Percentiles rank a stretch among this genome's conserved stretches.
These are phyloP conservation scores for Hestina assimilis DNA, from an alignment of 1,140 invertebrate species.

Conservation along the genomic window DNA sequence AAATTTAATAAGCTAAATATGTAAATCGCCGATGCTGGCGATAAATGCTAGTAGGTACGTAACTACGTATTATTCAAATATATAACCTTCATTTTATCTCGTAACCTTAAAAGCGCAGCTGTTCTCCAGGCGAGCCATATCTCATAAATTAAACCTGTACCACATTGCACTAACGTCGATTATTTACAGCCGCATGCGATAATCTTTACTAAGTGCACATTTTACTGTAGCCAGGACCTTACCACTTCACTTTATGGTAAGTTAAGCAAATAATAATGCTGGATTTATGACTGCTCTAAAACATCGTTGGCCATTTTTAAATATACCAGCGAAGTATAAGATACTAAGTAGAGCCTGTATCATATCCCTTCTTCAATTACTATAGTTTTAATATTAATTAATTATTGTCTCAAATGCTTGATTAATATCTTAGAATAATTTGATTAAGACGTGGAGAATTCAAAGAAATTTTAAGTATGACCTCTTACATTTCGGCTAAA, in stretches of 20 bases:
- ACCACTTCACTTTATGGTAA: conserved; percentile 62
- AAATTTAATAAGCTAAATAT: too few relatives aligned
- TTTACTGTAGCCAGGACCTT: conserved; percentile 41
- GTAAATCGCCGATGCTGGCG: too few relatives aligned
- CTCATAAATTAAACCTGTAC: conserved; percentile 6
- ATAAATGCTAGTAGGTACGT: too few relatives aligned
- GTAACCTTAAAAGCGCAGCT: background rate
- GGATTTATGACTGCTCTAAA: conserved; percentile 50
- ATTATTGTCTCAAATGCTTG: too few relatives aligned
- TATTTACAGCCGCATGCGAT: conserved; percentile 63
- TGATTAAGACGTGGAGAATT: too few relatives aligned
- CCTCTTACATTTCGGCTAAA: too few relatives aligned
- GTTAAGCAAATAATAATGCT: conserved; percentile 68
- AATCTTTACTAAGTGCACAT: conserved; percentile 70
- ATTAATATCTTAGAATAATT: too few relatives aligned
- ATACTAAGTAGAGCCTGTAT: conserved; percentile 1
- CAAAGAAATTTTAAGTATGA: too few relatives aligned
- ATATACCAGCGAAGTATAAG: background rate
- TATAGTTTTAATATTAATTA: too few relatives aligned
- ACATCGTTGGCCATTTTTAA: conserved; percentile 21
- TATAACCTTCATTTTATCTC: background rate
- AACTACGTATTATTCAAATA: too few relatives aligned
- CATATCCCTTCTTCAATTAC: too few relatives aligned
- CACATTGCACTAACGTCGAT: conserved; percentile 19
- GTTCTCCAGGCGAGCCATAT: background rate